Evolutionary conservation across 2,888 invertebrate genomes (phyloP), one percentile per base, ranked within the genome.

Genomic region (Rhogogaster chlorosoma): DNA sequence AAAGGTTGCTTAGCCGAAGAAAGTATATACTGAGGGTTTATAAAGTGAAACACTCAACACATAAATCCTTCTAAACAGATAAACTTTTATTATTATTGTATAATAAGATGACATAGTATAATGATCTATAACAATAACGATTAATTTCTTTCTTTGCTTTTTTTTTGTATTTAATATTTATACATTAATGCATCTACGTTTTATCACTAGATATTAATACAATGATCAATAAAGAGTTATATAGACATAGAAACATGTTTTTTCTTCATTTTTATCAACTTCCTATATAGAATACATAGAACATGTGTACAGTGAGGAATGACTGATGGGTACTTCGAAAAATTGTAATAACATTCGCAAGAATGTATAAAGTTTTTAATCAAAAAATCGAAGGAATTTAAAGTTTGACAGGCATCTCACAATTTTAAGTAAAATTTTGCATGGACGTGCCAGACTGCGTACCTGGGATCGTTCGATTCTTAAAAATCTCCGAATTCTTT

Each of bases 51-150:
- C 1, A 77, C 18, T 38, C 18, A 42, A 38, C 36, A 61, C 36
- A n/a, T 38, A 7, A 10, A 61, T 83, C 6, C 36, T 83, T 83
- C 67, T 83, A n/a, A 83, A 64, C 83, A 67, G 83, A 83, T 83
- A 67, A 83, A 83, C 49, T 67, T 83, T 83, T 83, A 83, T 83
- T 70, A 70, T 45, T 70, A 45, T 83, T 49, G 67, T 61, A 83
- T 45, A 83, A 83, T 83, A 67, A 26, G 57, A 80, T 83, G 70
- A 26, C 29, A 83, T 67, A 10, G 32, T 61, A 78, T 80, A 61
- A 38, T 61, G 10, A 61, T 80, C 22, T 80, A 36, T 80, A 80
- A 80, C 80, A 80, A 49, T 77, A 77, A 61, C 80, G 29, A 61
- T 80, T 61, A 80, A 42, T 73, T 73, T 73, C 42, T 73, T 73